Conservation (phyloP, 2,888 invertebrate species). For the Choristoneura rosaceana region DNA sequence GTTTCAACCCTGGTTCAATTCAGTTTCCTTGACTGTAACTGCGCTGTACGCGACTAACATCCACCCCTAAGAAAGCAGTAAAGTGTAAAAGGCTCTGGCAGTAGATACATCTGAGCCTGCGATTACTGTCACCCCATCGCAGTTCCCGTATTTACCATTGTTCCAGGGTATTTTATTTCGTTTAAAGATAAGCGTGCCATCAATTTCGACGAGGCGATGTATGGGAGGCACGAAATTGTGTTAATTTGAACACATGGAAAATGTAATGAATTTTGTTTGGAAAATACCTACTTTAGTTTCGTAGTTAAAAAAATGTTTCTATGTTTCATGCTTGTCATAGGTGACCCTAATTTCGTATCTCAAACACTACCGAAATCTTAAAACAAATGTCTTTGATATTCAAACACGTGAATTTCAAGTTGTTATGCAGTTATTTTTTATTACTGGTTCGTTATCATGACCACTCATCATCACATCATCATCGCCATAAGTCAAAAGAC, state of each 20-base stretch:
- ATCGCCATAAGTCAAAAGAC: too few species aligned
- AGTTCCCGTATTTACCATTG: conserved; percentile 42
- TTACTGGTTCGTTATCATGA: too few species aligned
- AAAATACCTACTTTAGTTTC: not conserved
- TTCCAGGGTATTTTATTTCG: conserved; percentile 42
- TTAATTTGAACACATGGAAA: conserved; percentile 29
- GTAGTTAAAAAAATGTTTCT: not conserved
- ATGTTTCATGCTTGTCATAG: too few species aligned
- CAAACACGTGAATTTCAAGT: too few species aligned
- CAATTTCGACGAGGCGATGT: conserved; percentile 30
- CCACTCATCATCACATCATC: too few species aligned
- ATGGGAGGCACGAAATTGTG: conserved; percentile 22
- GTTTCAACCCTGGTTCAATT: too few species aligned
- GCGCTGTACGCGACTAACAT: not conserved
- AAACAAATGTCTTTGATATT: too few species aligned
- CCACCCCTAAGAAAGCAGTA: conserved; percentile 12
- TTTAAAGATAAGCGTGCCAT: conserved; percentile 42
- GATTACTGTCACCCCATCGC: conserved; percentile 44
- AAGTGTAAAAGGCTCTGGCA: conserved; percentile 19
- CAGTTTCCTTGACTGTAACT: too few species aligned
- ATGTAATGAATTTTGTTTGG: not conserved
- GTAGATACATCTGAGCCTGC: conserved; percentile 33
- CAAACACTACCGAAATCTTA: too few species aligned
- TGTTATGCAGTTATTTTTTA: too few species aligned
- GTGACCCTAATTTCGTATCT: too few species aligned